Evolutionary conservation across 2,797 vertebrate species (phyloP).

Genomic region (Acipenser ruthenus): DNA sequence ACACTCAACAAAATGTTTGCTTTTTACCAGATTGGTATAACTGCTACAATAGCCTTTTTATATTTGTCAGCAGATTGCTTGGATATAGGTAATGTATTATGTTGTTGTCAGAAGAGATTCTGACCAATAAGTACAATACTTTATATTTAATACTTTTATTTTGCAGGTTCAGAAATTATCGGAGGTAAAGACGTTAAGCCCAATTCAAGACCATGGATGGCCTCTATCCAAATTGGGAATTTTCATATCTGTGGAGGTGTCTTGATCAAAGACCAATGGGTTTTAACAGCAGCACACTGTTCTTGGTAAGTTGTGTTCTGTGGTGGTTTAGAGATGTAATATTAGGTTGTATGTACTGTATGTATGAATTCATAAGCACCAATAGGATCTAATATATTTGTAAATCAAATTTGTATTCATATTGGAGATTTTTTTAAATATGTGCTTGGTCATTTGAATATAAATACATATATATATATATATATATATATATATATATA

Average conservation of each 20-base stretch:
- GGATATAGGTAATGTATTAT: no score
- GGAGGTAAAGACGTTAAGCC: slow-evolving; percentile 28
- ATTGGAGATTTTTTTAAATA: not conserved
- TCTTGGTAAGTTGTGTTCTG: slow-evolving; percentile 11
- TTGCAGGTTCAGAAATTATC: slow-evolving; percentile 28
- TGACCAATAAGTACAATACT: no score
- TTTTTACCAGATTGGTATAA: not conserved
- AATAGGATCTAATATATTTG: no score
- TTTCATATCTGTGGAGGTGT: slow-evolving; percentile 32
- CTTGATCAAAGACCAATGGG: slow-evolving; percentile 29
- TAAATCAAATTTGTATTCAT: not conserved
- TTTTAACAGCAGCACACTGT: slow-evolving; percentile 34
- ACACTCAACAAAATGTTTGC: not conserved
- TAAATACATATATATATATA: no score
- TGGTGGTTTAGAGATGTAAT: not conserved
- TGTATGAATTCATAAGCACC: no score
- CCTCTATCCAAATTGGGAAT: slow-evolving; percentile 11
- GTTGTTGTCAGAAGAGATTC: no score
- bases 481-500: no score
- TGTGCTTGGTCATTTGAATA: no score
- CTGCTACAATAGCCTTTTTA: not conserved
- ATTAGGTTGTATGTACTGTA: not conserved
- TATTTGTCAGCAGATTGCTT: not conserved
- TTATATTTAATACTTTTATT: not conserved
- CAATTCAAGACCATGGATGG: slow-evolving; percentile 31